These are phyloP conservation scores for Micromesistius poutassou DNA, from an alignment of 2,797 vertebrate species.

Conservation along the genomic window DNA sequence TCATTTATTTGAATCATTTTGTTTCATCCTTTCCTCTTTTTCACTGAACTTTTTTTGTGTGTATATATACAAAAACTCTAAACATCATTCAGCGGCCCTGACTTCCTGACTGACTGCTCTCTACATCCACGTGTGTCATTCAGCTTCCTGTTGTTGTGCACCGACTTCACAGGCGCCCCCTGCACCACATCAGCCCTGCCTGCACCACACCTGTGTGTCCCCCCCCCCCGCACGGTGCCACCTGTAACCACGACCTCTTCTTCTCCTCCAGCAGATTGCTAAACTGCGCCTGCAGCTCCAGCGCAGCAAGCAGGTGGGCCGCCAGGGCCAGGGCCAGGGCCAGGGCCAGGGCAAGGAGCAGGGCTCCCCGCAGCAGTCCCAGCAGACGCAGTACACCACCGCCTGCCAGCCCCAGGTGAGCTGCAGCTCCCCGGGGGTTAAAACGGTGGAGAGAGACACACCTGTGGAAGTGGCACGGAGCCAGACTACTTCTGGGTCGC, in stretches of 20 bases:
- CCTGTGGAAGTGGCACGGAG: not conserved
- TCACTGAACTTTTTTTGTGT: no score
- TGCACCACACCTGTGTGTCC: constrained; percentile 40
- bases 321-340: no score
- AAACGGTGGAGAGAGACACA: not conserved
- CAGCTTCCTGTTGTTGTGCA: not conserved
- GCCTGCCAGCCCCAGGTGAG: constrained; percentile 81
- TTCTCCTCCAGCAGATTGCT: constrained; percentile 83
- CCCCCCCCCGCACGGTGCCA: constrained; percentile 30
- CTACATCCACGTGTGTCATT: not conserved
- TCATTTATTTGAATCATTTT: no score
- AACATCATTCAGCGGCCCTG: not conserved
- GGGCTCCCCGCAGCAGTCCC: constrained; percentile 79
- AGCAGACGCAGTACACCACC: constrained; percentile 76
- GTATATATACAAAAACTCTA: not conserved
- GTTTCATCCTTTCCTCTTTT: no score
- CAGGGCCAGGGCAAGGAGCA: constrained; percentile 88
- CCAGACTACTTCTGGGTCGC: not conserved
- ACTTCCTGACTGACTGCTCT: not conserved
- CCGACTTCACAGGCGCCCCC: not conserved
- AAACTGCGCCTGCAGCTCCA: constrained; percentile 93
- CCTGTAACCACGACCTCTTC: constrained; percentile 21
- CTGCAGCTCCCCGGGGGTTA: not conserved
- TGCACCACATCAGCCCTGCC: not conserved
- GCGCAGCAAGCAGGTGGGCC: constrained; percentile 85